Evolutionary conservation across 1,140 invertebrate species (phyloP).

Genomic region (Drosophila setifemur): DNA sequence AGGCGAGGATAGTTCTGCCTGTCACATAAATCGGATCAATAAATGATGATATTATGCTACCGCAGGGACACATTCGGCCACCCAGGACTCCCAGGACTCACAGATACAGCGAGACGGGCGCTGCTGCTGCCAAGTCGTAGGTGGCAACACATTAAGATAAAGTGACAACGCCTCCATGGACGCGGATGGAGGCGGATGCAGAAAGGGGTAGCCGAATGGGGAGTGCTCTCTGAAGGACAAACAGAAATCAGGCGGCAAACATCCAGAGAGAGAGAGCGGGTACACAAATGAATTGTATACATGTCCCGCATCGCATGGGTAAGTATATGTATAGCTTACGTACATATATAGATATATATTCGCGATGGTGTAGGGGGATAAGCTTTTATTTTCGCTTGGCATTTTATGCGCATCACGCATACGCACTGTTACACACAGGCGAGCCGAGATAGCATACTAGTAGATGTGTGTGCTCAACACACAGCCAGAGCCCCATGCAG

Average conservation of each 20-base stretch:
- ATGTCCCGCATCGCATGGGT: conserved; percentile 23
- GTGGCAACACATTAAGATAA: conserved; percentile 80
- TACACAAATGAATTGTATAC: conserved; percentile 73
- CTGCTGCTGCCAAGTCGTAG: conserved; percentile 64
- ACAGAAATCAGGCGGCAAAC: conserved; percentile 72
- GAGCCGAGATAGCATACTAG: conserved; percentile 39
- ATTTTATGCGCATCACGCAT: conserved; percentile 80
- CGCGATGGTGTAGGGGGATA: conserved; percentile 14
- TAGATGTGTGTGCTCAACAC: conserved; percentile 46
- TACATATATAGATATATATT: background rate
- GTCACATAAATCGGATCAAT: conserved; percentile 81
- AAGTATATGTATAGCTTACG: background rate
- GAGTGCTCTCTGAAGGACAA: conserved; percentile 64
- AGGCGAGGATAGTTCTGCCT: conserved; percentile 72
- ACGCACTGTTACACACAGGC: conserved; percentile 70
- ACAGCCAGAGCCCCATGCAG: conserved; percentile 43
- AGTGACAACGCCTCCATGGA: conserved; percentile 75
- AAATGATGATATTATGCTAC: conserved; percentile 81
- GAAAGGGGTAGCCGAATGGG: conserved; percentile 44
- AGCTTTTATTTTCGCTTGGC: conserved; percentile 77
- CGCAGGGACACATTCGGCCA: conserved; percentile 76
- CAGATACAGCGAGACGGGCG: background rate
- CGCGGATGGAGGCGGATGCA: conserved; percentile 30
- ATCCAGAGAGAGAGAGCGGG: conserved; percentile 37
- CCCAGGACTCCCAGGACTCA: conserved; percentile 2